phyloP scores from a whole-genome alignment of 2,797 vertebrate species.

The Hemibagrus guttatus region DNA sequence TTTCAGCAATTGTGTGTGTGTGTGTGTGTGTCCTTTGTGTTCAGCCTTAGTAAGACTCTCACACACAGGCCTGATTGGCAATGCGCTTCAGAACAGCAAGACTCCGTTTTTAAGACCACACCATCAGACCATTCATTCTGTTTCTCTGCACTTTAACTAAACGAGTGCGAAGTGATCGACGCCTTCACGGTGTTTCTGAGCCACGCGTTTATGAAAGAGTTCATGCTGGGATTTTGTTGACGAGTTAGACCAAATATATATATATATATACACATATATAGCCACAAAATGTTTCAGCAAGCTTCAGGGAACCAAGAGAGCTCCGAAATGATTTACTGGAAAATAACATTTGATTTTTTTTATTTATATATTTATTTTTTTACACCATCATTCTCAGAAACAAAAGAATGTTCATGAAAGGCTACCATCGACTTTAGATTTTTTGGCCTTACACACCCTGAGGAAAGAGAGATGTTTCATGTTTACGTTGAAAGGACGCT shows the following conservation, averaged over 20 bases:
- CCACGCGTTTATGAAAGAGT: neutral
- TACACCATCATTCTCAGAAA: neutral
- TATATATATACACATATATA: neutral
- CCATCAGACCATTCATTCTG: slow-evolving; percentile 7
- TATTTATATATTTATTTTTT: neutral
- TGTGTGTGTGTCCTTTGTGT: neutral
- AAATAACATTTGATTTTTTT: neutral
- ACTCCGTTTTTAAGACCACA: neutral
- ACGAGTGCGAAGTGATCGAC: no score
- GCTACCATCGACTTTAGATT: neutral
- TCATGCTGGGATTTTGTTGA: slow-evolving; percentile 31
- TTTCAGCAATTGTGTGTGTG: neutral
- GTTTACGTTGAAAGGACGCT: neutral
- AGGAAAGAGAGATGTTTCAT: neutral
- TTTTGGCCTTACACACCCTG: neutral
- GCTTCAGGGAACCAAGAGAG: slow-evolving; percentile 21
- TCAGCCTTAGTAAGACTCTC: neutral
- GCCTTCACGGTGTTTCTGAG: neutral
- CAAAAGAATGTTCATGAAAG: neutral
- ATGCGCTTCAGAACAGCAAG: slow-evolving; percentile 8
- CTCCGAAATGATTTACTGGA: slow-evolving; percentile 57
- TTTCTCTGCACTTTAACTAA: slow-evolving; percentile 1
- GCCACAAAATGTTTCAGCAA: neutral
- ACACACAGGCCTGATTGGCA: slow-evolving; percentile 4
- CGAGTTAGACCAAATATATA: neutral